phyloP scores from a whole-genome alignment of 2,888 invertebrate genomes.

The Dermolepida albohirtum region DNA sequence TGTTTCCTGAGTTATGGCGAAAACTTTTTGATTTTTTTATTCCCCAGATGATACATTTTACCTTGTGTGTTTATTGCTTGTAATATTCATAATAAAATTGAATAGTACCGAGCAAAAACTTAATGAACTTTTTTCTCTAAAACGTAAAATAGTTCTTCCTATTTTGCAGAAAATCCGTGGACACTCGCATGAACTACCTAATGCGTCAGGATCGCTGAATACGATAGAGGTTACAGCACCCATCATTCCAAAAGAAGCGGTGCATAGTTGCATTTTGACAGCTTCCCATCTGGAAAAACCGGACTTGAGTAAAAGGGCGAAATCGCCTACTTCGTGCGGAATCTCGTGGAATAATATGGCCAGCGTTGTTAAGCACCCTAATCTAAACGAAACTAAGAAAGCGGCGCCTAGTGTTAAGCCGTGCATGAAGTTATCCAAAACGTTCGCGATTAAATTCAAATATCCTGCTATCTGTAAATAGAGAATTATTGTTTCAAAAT shows the following conservation, averaged over 20 bases:
- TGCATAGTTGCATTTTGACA: conserved; percentile 92
- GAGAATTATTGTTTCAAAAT: too few relatives aligned
- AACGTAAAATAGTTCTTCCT: too few relatives aligned
- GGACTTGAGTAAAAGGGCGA: conserved; percentile 91
- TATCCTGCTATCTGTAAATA: conserved; percentile 83
- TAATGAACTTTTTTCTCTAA: too few relatives aligned
- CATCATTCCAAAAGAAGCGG: conserved; percentile 88
- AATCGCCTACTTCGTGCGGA: conserved; percentile 99
- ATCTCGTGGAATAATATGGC: conserved; percentile 96
- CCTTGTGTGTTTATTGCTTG: too few relatives aligned
- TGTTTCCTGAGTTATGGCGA: too few relatives aligned
- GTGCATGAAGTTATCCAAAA: conserved; percentile 98
- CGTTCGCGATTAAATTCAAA: conserved; percentile 94
- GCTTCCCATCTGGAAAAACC: conserved; percentile 96
- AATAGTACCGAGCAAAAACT: too few relatives aligned
- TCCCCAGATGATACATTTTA: too few relatives aligned
- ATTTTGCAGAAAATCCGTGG: too few relatives aligned
- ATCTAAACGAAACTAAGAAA: conserved; percentile 90
- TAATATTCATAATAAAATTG: too few relatives aligned
- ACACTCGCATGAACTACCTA: too few relatives aligned
- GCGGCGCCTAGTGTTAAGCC: conserved; percentile 98
- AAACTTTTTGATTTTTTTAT: too few relatives aligned
- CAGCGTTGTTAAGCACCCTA: conserved; percentile 92
- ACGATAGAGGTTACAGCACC: conserved; percentile 89
- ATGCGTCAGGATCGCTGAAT: conserved; percentile 77